phyloP scores from a whole-genome alignment of 2,888 invertebrate species.

The Drosophila vallismaia region DNA sequence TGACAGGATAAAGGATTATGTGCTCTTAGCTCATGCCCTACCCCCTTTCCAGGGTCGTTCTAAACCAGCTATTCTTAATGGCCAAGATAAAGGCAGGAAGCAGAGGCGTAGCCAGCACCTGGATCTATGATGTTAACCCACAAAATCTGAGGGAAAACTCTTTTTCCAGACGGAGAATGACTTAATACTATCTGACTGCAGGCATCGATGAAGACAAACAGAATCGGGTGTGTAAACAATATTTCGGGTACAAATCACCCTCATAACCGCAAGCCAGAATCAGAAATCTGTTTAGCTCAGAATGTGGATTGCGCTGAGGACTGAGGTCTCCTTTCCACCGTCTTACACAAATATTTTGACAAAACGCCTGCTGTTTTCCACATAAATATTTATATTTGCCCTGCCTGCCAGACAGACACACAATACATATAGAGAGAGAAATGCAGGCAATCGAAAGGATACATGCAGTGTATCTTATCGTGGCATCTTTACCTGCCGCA shows the following conservation, averaged over 20 bases:
- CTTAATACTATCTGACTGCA: constrained; percentile 66
- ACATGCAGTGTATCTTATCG: constrained; percentile 56
- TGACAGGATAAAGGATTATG: constrained; percentile 65
- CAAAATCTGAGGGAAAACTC: constrained; percentile 31
- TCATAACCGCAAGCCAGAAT: constrained; percentile 46
- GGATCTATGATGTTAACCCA: constrained; percentile 12
- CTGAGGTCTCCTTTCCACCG: constrained; percentile 51
- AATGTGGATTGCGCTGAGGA: constrained; percentile 50
- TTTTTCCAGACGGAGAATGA: constrained; percentile 49
- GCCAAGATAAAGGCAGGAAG: constrained; percentile 26
- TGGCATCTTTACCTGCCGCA: constrained; percentile 71
- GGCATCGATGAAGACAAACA: constrained; percentile 63
- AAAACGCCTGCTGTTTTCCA: constrained; percentile 82
- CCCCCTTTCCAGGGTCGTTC: neutral
- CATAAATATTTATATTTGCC: constrained; percentile 80
- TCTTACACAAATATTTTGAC: constrained; percentile 81
- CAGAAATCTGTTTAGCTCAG: constrained; percentile 43
- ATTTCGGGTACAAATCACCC: constrained; percentile 60
- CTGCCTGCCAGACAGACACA: constrained; percentile 45
- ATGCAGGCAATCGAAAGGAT: constrained; percentile 34
- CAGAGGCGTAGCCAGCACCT: constrained; percentile 18
- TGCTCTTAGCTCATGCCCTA: constrained; percentile 37
- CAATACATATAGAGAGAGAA: neutral
- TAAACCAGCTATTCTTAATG: constrained; percentile 62
- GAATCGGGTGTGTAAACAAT: constrained; percentile 69